Conservation (phyloP, 2,113 vertebrate species). For the Orthonyx spaldingii region DNA sequence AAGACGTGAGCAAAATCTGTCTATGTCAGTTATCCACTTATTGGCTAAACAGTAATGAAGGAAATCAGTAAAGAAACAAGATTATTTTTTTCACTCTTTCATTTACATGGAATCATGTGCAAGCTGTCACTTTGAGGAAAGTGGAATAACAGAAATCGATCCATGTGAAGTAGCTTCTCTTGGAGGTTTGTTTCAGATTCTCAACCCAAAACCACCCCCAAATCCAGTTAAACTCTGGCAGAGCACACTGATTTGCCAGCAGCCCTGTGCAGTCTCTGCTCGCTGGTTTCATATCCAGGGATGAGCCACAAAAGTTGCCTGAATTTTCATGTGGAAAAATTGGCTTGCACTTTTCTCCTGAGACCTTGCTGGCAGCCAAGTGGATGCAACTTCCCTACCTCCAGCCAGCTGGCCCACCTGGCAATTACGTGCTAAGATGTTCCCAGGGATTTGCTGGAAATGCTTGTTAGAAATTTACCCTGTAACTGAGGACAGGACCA, state of each 20-base stretch:
- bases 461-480: neutral
- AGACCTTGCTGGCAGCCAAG: neutral
- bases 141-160: neutral
- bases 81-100: neutral
- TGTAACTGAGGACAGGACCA: neutral
- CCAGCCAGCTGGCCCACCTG: conserved; percentile 1
- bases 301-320: neutral
- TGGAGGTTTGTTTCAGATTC: neutral
- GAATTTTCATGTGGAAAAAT: neutral
- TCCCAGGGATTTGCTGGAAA: neutral
- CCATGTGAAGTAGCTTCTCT: neutral
- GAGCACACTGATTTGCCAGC: neutral
- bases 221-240: neutral
- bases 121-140: neutral
- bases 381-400: neutral
- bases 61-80: neutral
- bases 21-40: neutral
- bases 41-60: neutral
- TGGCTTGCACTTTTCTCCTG: neutral
- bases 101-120: neutral
- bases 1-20: neutral
- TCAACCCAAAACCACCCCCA: neutral
- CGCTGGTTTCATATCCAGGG: neutral
- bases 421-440: neutral
- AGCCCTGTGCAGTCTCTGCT: neutral